These are phyloP conservation scores for Diplazon laetatorius DNA, from an alignment of 2,888 invertebrate species.

Conservation along the genomic window DNA sequence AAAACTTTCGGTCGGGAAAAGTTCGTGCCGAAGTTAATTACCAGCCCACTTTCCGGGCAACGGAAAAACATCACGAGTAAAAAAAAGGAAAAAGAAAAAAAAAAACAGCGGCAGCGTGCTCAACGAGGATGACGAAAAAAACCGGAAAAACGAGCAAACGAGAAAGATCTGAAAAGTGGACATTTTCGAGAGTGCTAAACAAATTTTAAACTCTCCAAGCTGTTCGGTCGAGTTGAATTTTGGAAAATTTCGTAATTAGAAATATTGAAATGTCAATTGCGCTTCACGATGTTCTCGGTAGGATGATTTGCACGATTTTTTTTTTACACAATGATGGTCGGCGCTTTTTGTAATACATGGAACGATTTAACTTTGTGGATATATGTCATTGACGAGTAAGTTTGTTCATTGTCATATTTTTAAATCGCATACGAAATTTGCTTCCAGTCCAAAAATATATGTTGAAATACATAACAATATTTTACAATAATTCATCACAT, in stretches of 20 bases:
- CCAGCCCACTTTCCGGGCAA: conserved; percentile 26
- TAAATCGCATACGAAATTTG: too few species aligned
- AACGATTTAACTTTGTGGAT: neutral
- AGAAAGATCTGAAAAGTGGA: conserved; percentile 3
- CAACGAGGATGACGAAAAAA: conserved; percentile 22
- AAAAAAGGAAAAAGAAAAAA: conserved; percentile 44
- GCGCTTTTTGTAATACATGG: neutral
- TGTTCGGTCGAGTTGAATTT: conserved; percentile 27
- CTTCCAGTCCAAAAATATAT: too few species aligned
- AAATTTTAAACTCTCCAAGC: conserved; percentile 42
- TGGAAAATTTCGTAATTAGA: conserved; percentile 3
- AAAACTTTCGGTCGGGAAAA: conserved; percentile 39
- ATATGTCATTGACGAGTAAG: too few species aligned
- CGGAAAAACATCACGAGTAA: conserved; percentile 43
- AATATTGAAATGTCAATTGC: conserved; percentile 4
- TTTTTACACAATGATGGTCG: neutral
- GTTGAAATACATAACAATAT: too few species aligned
- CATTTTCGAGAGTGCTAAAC: conserved; percentile 37
- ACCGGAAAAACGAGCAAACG: conserved; percentile 4
- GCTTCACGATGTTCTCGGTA: neutral
- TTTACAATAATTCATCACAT: too few species aligned
- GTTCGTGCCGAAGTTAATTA: conserved; percentile 50
- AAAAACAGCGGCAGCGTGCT: conserved; percentile 22
- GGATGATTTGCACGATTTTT: neutral
- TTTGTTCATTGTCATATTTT: too few species aligned